These are phyloP conservation scores for Agriopis marginaria DNA, from an alignment of 2,888 invertebrate species.

Conservation along the genomic window DNA sequence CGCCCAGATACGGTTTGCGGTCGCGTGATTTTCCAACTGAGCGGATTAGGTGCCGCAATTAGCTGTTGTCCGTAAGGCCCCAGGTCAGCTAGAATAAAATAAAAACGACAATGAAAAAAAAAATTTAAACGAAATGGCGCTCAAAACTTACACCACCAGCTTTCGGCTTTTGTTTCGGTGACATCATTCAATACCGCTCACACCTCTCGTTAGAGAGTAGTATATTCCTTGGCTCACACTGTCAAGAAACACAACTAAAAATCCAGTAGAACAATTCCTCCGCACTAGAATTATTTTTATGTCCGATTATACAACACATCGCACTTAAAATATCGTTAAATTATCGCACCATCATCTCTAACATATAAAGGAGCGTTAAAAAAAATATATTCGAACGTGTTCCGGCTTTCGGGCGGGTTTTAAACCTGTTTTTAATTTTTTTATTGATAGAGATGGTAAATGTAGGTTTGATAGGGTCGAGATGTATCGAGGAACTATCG, in stretches of 20 bases:
- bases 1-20: too few species aligned
- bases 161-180: slow-evolving; percentile 69
- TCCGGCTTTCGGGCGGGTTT: not conserved
- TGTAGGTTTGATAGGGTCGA: slow-evolving; percentile 13
- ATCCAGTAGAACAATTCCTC: slow-evolving; percentile 63
- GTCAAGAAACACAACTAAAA: slow-evolving; percentile 73
- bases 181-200: slow-evolving; percentile 57
- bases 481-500: slow-evolving; percentile 59
- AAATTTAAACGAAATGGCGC: not conserved
- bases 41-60: too few species aligned
- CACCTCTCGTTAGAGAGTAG: too few species aligned
- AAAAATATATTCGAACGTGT: slow-evolving; percentile 15
- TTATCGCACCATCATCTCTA: slow-evolving; percentile 23
- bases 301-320: slow-evolving; percentile 66
- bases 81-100: not conserved
- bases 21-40: too few species aligned
- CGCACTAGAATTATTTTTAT: slow-evolving; percentile 58
- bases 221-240: too few species aligned
- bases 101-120: not conserved
- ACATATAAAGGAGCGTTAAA: slow-evolving; percentile 1
- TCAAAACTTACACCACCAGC: slow-evolving; percentile 45
- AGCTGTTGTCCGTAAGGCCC: too few species aligned
- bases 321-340: slow-evolving; percentile 50
- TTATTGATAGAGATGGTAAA: slow-evolving; percentile 10
- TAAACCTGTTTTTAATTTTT: slow-evolving; percentile 23